Conservation (phyloP, 30 jellyfish, hydroid and myxozoan genomes). For the Nemopilema nomurai region DNA sequence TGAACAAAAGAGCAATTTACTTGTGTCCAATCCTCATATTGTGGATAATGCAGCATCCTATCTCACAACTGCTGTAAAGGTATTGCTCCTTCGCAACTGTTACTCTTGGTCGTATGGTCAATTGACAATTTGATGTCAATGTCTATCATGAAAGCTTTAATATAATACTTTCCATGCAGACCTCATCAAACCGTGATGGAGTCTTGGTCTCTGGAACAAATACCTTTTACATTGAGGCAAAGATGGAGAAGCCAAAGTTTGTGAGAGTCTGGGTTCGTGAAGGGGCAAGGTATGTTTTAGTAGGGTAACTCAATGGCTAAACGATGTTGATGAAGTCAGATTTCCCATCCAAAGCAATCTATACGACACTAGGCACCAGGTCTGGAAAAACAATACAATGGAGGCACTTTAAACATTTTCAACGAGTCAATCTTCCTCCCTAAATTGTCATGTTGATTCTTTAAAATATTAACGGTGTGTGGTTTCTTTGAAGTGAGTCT, state of each 20-base stretch:
- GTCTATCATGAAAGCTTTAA: background rate
- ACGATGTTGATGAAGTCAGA: no score
- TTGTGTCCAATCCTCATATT: constrained; percentile 43
- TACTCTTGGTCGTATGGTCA: background rate
- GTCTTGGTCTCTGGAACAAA: constrained; percentile 34
- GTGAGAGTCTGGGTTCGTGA: constrained; percentile 75
- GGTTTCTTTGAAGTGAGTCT: no score
- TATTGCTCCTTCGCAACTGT: constrained; percentile 1
- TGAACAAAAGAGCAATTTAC: constrained; percentile 60
- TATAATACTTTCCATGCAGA: background rate
- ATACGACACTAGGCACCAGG: no score
- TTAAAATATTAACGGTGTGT: no score
- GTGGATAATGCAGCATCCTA: constrained; percentile 55
- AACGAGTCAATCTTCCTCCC: no score
- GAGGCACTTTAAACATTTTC: no score
- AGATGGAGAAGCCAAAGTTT: constrained; percentile 49
- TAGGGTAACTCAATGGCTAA: no score
- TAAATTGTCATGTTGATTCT: no score
- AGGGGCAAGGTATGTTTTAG: constrained; percentile 53
- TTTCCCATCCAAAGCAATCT: no score
- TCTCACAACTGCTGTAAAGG: constrained; percentile 63
- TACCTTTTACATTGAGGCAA: constrained; percentile 42
- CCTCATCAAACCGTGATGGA: constrained; percentile 16
- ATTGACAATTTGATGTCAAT: background rate
- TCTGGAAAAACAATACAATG: no score